These are phyloP conservation scores for Diploscapter pachys DNA, from an alignment of 1,140 invertebrate species.

Conservation along the genomic window DNA sequence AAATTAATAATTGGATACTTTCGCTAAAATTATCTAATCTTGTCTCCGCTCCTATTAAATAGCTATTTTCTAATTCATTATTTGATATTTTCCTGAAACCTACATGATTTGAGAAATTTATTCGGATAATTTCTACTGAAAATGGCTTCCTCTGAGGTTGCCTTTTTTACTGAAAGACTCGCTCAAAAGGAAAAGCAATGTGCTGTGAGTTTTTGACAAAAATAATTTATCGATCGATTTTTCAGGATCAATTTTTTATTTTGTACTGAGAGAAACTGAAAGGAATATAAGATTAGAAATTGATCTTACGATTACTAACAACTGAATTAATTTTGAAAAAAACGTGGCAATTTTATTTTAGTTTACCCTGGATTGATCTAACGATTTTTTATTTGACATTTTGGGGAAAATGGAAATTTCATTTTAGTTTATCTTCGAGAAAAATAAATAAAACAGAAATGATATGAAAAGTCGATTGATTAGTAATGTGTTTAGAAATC, in stretches of 20 bases:
- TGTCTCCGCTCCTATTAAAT: too few relatives aligned
- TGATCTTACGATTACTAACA: not conserved
- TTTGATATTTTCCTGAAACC: too few relatives aligned
- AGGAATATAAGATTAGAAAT: too few relatives aligned
- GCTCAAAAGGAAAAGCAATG: slow-evolving; percentile 8
- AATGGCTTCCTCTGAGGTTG: slow-evolving; percentile 10
- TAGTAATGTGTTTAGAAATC: not conserved
- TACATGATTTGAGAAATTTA: too few relatives aligned
- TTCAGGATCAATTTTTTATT: not conserved
- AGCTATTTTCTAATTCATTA: too few relatives aligned
- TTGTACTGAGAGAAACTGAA: too few relatives aligned
- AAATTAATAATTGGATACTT: too few relatives aligned
- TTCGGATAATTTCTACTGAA: too few relatives aligned
- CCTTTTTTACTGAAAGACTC: slow-evolving; percentile 8
- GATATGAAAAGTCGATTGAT: too few relatives aligned
- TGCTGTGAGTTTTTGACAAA: slow-evolving; percentile 1
- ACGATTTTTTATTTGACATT: not conserved
- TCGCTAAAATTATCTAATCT: too few relatives aligned
- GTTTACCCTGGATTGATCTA: not conserved
- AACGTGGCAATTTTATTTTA: not conserved
- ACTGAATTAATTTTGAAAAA: not conserved
- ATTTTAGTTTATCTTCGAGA: not conserved
- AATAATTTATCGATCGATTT: not conserved
- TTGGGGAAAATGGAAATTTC: too few relatives aligned
- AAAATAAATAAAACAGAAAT: not conserved